Evolutionary conservation across 2,113 vertebrate species (phyloP), one percentile per base, ranked within the genome.

Genomic region (Falcunculus frontatus): DNA sequence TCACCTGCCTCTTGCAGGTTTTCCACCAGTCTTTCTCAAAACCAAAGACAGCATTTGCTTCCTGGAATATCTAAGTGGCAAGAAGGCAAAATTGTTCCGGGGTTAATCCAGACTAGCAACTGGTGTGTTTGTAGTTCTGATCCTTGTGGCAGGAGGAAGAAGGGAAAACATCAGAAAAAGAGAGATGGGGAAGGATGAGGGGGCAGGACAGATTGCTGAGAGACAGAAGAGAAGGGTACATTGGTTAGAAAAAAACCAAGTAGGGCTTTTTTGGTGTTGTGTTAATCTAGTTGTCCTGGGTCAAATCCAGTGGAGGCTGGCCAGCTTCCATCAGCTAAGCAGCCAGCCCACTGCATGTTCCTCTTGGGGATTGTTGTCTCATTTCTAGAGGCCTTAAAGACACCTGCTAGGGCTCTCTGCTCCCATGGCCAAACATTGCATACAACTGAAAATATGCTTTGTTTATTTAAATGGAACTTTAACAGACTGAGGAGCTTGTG

Each of bases 351-450:
- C 70, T 79, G 59, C 65, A 64, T 82, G 50, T 67, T 86, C 59
- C 2, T 0, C 68, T 85, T 59, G 91, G 70, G 94, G 67, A 89
- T 12, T 88, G 78, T 55, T 53, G 87, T 55, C 84, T 84, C 77
- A 39, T 91, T 92, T 90, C 91, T 73, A 62, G 67, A 73, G 70
- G 84, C 50, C 78, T 93, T 77, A 60, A 91, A 55, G 94, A 90
- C 95, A 96, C 95, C 95, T 97, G 95, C 87, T 94, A 56, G 72
- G 37, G 84, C 87, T 83, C 70, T 60, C 89, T 83, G 81, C 57
- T 63, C 29, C 33, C 35, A 11, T 1, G 27, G 95, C 93, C 95
- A 97, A 96, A 49, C 82, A 86, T 91, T 96, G 85, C 72, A 0
- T 65, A 55, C 42, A 57, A 42, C 63, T 50, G 2, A 46, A 97